phyloP scores from a whole-genome alignment of 2,888 invertebrate genomes.

The Spodoptera littoralis region DNA sequence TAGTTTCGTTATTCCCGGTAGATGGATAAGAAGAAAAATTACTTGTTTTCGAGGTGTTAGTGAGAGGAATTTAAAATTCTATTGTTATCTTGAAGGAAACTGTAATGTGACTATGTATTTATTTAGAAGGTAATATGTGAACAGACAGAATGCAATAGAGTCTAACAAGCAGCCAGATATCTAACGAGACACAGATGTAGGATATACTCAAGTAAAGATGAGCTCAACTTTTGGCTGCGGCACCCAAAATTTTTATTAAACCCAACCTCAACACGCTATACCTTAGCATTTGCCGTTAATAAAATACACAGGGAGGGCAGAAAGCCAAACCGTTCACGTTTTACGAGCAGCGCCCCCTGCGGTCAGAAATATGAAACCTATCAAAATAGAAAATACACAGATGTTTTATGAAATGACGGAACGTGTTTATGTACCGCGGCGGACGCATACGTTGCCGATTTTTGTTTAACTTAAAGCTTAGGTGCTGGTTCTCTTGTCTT shows the following conservation, averaged over 20 bases:
- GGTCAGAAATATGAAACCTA: constrained; percentile 80
- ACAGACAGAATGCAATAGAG: no score
- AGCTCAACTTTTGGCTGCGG: constrained; percentile 53
- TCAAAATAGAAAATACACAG: constrained; percentile 73
- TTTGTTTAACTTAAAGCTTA: constrained; percentile 45
- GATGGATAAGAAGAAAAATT: background rate
- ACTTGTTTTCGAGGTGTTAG: background rate
- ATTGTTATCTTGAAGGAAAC: constrained; percentile 10
- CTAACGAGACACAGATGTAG: constrained; percentile 44
- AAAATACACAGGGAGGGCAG: constrained; percentile 71
- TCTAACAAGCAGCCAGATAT: constrained; percentile 9
- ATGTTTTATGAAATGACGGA: constrained; percentile 73
- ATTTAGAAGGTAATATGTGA: no score
- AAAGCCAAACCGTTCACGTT: constrained; percentile 71
- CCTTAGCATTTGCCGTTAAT: constrained; percentile 69
- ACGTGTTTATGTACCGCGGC: constrained; percentile 65
- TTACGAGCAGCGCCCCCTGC: constrained; percentile 73
- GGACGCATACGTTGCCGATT: constrained; percentile 34
- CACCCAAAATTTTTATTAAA: constrained; percentile 63
- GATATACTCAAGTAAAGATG: constrained; percentile 23
- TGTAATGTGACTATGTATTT: no score
- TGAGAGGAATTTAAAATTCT: background rate
- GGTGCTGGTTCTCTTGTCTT: background rate
- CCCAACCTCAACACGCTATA: constrained; percentile 58
- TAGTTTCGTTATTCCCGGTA: background rate